Conservation (phyloP, 2,797 vertebrate genomes). For the Alcedo quadribrachys region DNA sequence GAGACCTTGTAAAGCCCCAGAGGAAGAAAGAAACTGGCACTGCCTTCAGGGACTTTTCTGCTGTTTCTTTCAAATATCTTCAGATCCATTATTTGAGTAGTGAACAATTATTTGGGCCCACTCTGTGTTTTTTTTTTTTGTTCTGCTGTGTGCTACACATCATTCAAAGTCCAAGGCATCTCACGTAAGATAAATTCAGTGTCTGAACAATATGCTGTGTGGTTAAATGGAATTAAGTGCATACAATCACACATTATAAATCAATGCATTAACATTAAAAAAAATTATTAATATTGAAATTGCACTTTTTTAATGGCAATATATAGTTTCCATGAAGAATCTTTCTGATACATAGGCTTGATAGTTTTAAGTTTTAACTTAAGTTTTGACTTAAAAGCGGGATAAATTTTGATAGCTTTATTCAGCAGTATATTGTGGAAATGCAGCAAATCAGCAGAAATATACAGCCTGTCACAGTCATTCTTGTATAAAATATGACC, state of each 20-base stretch:
- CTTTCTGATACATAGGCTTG: background rate
- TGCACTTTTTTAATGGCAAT: background rate
- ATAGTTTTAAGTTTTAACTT: background rate
- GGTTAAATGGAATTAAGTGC: background rate
- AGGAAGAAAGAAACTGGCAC: background rate
- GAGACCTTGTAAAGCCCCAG: background rate
- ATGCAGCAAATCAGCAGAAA: conserved; percentile 78
- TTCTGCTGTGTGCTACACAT: background rate
- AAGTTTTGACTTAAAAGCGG: conserved; percentile 13
- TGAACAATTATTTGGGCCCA: background rate
- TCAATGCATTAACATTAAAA: background rate
- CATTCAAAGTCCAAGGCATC: background rate
- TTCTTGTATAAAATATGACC: conserved; percentile 79
- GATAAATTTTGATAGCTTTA: conserved; percentile 47
- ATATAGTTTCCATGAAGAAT: background rate
- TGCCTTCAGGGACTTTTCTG: background rate
- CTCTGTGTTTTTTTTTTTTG: background rate
- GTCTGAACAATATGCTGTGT: background rate
- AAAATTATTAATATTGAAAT: background rate
- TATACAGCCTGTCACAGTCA: conserved; percentile 66
- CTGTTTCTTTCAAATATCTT: background rate
- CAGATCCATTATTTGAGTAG: background rate
- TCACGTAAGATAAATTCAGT: background rate
- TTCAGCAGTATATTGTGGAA: conserved; percentile 57
- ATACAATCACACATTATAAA: background rate